These are phyloP conservation scores for Belonocnema kinseyi DNA, from an alignment of 1,140 invertebrate genomes.

Conservation along the genomic window DNA sequence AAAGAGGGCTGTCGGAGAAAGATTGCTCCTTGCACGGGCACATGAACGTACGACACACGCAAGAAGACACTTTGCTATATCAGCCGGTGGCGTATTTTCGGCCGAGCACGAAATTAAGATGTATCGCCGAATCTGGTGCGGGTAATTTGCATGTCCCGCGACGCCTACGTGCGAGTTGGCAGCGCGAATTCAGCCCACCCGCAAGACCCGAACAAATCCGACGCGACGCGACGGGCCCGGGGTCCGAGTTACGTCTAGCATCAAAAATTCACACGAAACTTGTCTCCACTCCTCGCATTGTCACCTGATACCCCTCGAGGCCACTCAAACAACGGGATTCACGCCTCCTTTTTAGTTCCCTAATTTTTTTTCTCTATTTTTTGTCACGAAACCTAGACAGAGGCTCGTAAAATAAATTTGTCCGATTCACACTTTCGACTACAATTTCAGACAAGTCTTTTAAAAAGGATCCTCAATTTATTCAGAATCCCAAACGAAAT, in stretches of 20 bases:
- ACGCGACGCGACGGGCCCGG: slow-evolving; percentile 47
- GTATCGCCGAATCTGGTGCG: slow-evolving; percentile 73
- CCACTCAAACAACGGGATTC: slow-evolving; percentile 25
- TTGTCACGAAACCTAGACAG: neutral
- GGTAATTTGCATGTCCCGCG: slow-evolving; percentile 73
- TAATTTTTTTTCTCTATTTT: neutral
- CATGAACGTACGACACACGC: slow-evolving; percentile 27
- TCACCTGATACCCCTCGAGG: slow-evolving; percentile 22
- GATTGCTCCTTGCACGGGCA: slow-evolving; percentile 2
- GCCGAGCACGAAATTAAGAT: slow-evolving; percentile 71
- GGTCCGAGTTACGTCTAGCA: slow-evolving; percentile 26
- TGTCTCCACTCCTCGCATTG: neutral
- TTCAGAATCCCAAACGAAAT: neutral
- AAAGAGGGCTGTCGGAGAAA: slow-evolving; percentile 30
- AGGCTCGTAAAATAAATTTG: slow-evolving; percentile 20
- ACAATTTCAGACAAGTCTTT: slow-evolving; percentile 9
- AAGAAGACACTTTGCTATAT: slow-evolving; percentile 34
- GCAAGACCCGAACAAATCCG: slow-evolving; percentile 36
- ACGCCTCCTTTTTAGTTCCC: neutral
- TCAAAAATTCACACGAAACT: slow-evolving; percentile 19
- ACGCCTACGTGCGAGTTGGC: slow-evolving; percentile 70
- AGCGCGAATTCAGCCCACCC: slow-evolving; percentile 62
- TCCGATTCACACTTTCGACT: slow-evolving; percentile 25
- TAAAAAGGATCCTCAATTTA: neutral
- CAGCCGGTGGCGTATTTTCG: slow-evolving; percentile 62